Conservation (phyloP, 2,113 vertebrate genomes). For the Dolichotis patagonum region DNA sequence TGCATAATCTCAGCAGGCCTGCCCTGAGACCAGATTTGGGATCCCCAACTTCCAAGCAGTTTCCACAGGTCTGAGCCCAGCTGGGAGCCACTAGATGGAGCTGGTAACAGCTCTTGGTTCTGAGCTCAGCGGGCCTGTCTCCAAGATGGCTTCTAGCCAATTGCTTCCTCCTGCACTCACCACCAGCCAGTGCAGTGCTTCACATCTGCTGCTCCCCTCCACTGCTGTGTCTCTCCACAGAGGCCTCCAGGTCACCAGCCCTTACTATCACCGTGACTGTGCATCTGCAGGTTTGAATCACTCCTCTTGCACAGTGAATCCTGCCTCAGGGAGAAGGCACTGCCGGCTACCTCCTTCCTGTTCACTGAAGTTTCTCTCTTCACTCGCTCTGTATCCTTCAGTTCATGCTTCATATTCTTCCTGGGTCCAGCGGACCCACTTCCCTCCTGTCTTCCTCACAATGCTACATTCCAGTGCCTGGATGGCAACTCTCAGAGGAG, state of each 20-base stretch:
- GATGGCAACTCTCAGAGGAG: neutral
- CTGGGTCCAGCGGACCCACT: neutral
- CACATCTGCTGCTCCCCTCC: neutral
- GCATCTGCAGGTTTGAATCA: neutral
- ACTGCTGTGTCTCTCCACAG: neutral
- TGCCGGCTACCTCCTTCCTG: neutral
- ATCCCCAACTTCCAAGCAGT: too few species aligned
- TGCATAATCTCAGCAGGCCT: neutral
- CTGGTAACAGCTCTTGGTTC: neutral
- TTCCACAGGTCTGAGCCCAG: too few species aligned
- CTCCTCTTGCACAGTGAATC: neutral
- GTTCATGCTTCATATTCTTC: neutral
- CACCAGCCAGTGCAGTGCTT: neutral
- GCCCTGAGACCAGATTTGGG: too few species aligned
- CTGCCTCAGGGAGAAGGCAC: neutral
- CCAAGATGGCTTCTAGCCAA: neutral
- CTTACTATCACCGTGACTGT: neutral
- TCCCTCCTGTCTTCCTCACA: neutral
- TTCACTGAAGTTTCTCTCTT: neutral
- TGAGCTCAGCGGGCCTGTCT: neutral
- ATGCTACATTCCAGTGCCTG: neutral
- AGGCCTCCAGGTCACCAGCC: neutral
- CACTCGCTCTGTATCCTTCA: neutral
- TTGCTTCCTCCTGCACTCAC: too few species aligned
- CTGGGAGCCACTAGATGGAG: neutral